Conservation (phyloP, 2,888 invertebrate species). For the Zootermopsis nevadensis region DNA sequence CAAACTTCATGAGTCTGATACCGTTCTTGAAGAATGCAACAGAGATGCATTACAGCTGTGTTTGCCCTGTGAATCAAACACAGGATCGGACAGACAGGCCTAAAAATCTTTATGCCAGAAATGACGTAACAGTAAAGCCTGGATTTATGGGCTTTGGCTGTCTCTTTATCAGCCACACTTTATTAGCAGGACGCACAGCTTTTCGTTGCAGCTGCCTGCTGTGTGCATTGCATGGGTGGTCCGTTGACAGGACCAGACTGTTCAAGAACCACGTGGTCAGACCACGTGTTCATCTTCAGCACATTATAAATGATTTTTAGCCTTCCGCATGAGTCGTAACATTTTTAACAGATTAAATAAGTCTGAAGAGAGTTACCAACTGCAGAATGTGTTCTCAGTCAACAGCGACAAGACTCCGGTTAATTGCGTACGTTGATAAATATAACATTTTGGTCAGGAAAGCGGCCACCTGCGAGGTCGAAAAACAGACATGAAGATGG, state of each 20-base stretch:
- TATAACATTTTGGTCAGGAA: too few relatives aligned
- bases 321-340: background rate
- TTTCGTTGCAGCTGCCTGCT: too few relatives aligned
- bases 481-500: too few relatives aligned
- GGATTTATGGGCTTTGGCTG: background rate
- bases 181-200: background rate
- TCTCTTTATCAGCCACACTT: background rate
- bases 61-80: background rate
- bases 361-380: background rate
- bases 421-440: too few relatives aligned
- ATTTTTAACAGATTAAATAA: background rate
- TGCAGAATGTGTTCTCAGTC: conserved; percentile 5
- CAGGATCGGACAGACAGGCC: background rate
- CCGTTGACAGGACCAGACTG: background rate
- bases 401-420: background rate
- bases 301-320: conserved; percentile 6
- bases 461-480: too few relatives aligned
- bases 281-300: conserved; percentile 7
- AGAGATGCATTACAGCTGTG: too few relatives aligned
- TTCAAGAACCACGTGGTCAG: conserved; percentile 3
- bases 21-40: too few relatives aligned
- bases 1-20: too few relatives aligned
- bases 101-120: background rate
- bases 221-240: conserved; percentile 7
- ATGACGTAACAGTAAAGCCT: background rate